Evolutionary conservation across 2,888 invertebrate genomes (phyloP).

Genomic region (Diarsia brunnea): DNA sequence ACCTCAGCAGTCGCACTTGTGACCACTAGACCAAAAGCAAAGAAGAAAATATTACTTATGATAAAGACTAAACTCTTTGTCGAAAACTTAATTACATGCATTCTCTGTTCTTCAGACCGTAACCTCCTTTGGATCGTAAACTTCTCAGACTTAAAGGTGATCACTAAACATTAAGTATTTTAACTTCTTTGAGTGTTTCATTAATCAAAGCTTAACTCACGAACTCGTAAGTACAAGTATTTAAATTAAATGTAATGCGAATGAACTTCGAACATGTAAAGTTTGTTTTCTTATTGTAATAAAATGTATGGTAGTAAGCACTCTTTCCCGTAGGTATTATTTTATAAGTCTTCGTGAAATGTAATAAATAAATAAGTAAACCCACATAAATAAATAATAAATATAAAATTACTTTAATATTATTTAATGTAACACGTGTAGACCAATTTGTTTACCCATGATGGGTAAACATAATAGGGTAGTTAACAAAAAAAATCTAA

Average conservation of each 20-base stretch:
- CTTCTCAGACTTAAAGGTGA: slow-evolving; percentile 28
- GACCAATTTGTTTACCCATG: too few relatives aligned
- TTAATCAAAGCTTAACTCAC: slow-evolving; percentile 54
- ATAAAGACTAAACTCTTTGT: not conserved
- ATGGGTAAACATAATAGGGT: too few relatives aligned
- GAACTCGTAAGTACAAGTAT: slow-evolving; percentile 32
- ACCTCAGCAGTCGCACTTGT: not conserved
- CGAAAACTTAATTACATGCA: slow-evolving; percentile 46
- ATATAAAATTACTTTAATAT: too few relatives aligned
- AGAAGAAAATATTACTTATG: not conserved
- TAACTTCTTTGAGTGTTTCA: slow-evolving; percentile 41
- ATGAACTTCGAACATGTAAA: slow-evolving; percentile 17
- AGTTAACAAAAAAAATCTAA: too few relatives aligned
- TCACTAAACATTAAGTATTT: slow-evolving; percentile 37
- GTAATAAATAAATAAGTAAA: too few relatives aligned
- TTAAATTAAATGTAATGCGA: slow-evolving; percentile 36
- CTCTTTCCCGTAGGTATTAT: too few relatives aligned
- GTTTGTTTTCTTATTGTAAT: slow-evolving; percentile 12
- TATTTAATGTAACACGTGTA: too few relatives aligned
- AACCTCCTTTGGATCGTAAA: slow-evolving; percentile 22
- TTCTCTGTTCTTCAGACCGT: slow-evolving; percentile 14
- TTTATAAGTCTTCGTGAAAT: too few relatives aligned
- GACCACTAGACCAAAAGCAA: not conserved
- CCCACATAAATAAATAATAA: too few relatives aligned
- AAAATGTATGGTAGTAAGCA: not conserved